These are phyloP conservation scores for Apodemus agrarius DNA, from an alignment of 2,797 vertebrate genomes.

Conservation along the genomic window DNA sequence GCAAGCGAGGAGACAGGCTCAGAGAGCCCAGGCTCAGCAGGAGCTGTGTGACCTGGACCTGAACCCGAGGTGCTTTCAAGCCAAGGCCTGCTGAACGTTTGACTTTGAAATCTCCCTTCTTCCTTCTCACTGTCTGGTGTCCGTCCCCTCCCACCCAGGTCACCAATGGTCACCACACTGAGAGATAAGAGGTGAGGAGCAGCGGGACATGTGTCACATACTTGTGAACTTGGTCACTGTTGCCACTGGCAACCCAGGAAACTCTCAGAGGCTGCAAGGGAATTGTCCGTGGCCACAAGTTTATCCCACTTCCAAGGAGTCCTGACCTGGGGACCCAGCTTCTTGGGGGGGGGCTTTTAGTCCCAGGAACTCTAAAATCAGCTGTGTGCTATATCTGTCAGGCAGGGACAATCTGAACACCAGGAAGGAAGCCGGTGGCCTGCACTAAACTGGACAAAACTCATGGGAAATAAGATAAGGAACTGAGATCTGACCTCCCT, in stretches of 20 bases:
- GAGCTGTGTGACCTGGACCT: background rate
- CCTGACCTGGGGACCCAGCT: background rate
- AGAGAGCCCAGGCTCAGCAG: background rate
- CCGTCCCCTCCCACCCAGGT: background rate
- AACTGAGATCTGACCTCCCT: slow-evolving; percentile 18
- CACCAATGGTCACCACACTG: background rate
- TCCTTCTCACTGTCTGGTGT: background rate
- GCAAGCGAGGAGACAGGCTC: background rate
- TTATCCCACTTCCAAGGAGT: background rate
- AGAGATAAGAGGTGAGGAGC: slow-evolving; percentile 9
- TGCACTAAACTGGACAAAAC: background rate
- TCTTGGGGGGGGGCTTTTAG: background rate
- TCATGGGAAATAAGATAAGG: slow-evolving; percentile 5
- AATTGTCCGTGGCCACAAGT: background rate
- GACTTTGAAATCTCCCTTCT: slow-evolving; percentile 55
- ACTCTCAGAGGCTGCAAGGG: background rate
- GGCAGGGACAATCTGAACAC: background rate
- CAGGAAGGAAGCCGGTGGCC: slow-evolving; percentile 10
- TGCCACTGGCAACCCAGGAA: background rate
- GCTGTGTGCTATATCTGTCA: background rate
- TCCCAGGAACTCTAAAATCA: background rate
- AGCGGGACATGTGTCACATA: background rate
- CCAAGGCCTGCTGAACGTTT: background rate
- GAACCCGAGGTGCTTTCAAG: slow-evolving; percentile 41
- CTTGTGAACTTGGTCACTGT: background rate